Base-by-base conservation (phyloP, 1,140 invertebrate species). In the Steinernema feltiae region DNA sequence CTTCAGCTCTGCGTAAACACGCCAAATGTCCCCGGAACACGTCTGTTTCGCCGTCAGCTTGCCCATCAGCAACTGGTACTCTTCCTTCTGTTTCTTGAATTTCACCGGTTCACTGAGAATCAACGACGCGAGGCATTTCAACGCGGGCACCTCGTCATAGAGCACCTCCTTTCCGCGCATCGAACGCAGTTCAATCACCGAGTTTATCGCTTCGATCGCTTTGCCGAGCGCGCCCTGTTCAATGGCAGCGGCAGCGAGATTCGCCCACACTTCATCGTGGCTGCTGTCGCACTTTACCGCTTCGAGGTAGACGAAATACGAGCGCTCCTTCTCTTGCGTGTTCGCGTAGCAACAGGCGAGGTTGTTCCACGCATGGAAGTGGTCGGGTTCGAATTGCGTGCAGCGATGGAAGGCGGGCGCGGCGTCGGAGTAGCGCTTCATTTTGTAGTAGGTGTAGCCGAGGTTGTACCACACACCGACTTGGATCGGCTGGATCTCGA, bases 311-410 rank as follows among this genome's bases (percentile, higher is more conserved):
- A 84, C 82, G 21, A 79, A 78, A 63, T 32, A 78, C 1, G 48
- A 30, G 53, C 82, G 85, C 83, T 86, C 88, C 88, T 96, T 97
- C 80, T 98, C 91, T 0, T 92, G 91, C 71, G 93, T 87, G 82
- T 93, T 92, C 3, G 95, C 91, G 81, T 97, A 94, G 1, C 93
- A 93, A 86, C 95, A 94, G 15, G 94, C 93, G 70, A 98, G 88
- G 88, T 98, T 98, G 87, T 97, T 98, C 96, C 96, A 99, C 0
- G 93, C 94, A 88, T 98, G 94, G 87, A 94, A 97, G 78, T 92
- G 74, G 81, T 91, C 92, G 48, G 91, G 91, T 82, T 98, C 94
- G 29, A 98, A 88, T 74, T 90, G 90, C 32, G 93, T 93, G 85
- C 94, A 95, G 75, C 91, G 89, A 81, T 92, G 90, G 86, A 97